Evolutionary conservation across 2,888 invertebrate genomes (phyloP).

Genomic region (Eupithecia tripunctaria): DNA sequence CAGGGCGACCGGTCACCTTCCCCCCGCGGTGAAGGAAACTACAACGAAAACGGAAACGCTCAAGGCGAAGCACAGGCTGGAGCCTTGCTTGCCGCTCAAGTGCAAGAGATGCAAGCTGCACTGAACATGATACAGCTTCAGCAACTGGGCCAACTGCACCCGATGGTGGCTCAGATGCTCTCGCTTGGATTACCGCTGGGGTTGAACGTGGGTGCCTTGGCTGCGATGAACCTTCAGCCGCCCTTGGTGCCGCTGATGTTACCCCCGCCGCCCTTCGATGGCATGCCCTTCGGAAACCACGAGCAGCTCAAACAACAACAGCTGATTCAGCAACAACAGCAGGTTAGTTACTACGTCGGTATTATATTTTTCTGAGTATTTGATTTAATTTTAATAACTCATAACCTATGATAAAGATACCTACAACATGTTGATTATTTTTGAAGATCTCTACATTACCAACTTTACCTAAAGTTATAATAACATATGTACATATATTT

Average conservation of each 20-base stretch:
- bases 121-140: slow-evolving; percentile 93
- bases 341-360: slow-evolving; percentile 79
- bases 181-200: slow-evolving; percentile 92
- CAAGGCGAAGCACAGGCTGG: slow-evolving; percentile 73
- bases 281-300: slow-evolving; percentile 84
- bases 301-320: slow-evolving; percentile 90
- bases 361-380: neutral
- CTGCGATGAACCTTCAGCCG: slow-evolving; percentile 97
- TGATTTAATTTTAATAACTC: neutral
- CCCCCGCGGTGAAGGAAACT: slow-evolving; percentile 72
- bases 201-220: slow-evolving; percentile 91
- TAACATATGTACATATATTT: no score
- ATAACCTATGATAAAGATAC: neutral
- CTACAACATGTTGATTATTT: neutral
- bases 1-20: slow-evolving; percentile 77
- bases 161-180: slow-evolving; percentile 95
- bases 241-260: slow-evolving; percentile 95
- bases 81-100: slow-evolving; percentile 87
- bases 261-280: slow-evolving; percentile 92
- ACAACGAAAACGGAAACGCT: slow-evolving; percentile 69
- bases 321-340: slow-evolving; percentile 88
- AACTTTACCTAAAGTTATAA: neutral
- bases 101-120: slow-evolving; percentile 93
- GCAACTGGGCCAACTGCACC: slow-evolving; percentile 94
- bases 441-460: neutral